These are phyloP conservation scores for Callimico goeldii DNA, from an alignment of 2,797 vertebrate species.

Conservation along the genomic window DNA sequence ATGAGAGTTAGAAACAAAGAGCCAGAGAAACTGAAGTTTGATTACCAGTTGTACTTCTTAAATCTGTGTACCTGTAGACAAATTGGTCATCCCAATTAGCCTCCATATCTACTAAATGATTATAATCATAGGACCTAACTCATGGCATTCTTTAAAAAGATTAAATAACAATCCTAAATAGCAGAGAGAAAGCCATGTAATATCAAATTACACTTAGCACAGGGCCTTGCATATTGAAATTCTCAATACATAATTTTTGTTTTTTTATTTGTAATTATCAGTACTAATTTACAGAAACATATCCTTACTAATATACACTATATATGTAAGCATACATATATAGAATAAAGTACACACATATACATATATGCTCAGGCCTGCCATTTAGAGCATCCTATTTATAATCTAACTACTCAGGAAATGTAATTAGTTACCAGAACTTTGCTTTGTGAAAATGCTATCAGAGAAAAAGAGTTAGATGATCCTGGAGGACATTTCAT, in stretches of 20 bases:
- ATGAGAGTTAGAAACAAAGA: slow-evolving; percentile 31
- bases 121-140: slow-evolving; percentile 31
- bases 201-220: slow-evolving; percentile 22
- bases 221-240: not conserved
- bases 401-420: not conserved
- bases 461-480: not conserved
- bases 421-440: not conserved
- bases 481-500: not conserved
- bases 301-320: not conserved
- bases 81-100: not conserved
- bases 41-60: not conserved
- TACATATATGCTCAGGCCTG: not conserved
- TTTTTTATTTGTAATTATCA: not conserved
- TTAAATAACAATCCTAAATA: slow-evolving; percentile 6
- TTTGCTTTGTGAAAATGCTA: not conserved
- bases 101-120: not conserved
- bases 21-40: not conserved
- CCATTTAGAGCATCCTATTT: not conserved
- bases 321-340: not conserved
- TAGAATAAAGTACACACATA: not conserved
- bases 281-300: not conserved
- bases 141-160: not conserved
- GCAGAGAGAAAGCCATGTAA: not conserved
- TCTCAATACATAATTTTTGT: slow-evolving; percentile 9
- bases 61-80: not conserved